phyloP scores from a whole-genome alignment of 2,113 vertebrate species.

The Rallus limicola region DNA sequence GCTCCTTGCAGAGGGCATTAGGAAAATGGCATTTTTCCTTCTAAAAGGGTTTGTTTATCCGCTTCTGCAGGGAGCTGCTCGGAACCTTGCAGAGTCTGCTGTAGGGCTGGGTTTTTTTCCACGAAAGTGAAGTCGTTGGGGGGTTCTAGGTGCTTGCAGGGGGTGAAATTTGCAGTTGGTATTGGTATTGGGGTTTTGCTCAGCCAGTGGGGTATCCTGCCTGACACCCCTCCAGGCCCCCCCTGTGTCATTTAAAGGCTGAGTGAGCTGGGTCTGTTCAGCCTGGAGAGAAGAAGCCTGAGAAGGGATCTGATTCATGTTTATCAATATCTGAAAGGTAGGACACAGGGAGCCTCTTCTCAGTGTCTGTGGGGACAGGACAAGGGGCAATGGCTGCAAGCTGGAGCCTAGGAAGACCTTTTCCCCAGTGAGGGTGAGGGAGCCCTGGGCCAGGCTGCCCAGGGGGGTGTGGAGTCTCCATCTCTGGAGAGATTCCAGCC shows the following conservation, averaged over 20 bases:
- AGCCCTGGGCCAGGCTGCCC: no score
- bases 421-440: no score
- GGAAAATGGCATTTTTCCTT: slow-evolving; percentile 15
- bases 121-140: neutral
- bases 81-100: neutral
- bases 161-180: neutral
- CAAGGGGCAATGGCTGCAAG: no score
- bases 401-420: no score
- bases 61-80: neutral
- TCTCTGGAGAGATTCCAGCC: no score
- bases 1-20: slow-evolving; percentile 23
- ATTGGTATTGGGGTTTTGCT: neutral
- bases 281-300: no score
- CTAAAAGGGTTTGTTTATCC: slow-evolving; percentile 8
- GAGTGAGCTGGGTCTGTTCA: no score
- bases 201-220: neutral
- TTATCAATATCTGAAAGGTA: no score
- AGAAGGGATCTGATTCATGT: no score
- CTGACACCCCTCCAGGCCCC: neutral
- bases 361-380: no score
- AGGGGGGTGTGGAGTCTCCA: no score
- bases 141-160: neutral
- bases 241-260: neutral
- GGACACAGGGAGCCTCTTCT: no score
- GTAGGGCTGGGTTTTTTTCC: neutral